phyloP scores from a whole-genome alignment of 2,888 invertebrate genomes.

The Heliconius hortense region DNA sequence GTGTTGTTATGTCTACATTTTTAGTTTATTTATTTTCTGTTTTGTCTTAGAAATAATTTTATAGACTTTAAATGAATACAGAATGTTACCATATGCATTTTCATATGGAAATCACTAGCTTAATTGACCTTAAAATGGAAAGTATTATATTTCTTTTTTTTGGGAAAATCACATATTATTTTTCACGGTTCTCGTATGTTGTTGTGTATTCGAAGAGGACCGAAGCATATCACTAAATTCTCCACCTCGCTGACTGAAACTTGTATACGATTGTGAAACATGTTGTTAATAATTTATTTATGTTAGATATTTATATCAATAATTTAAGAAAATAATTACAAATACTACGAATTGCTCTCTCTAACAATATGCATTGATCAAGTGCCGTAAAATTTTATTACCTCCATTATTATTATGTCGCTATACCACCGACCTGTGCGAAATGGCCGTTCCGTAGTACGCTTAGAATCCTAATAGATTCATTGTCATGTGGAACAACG shows the following conservation, averaged over 20 bases:
- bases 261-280: background rate
- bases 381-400: slow-evolving; percentile 58
- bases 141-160: too few species aligned
- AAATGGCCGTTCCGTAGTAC: slow-evolving; percentile 53
- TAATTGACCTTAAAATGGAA: too few species aligned
- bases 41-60: background rate
- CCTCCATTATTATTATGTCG: slow-evolving; percentile 40
- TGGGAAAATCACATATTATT: too few species aligned
- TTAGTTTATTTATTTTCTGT: background rate
- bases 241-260: background rate
- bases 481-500: slow-evolving; percentile 56
- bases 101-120: too few species aligned
- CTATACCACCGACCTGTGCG: slow-evolving; percentile 48
- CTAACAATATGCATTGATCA: slow-evolving; percentile 19
- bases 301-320: background rate
- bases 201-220: too few species aligned
- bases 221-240: too few species aligned
- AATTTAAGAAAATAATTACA: background rate
- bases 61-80: background rate
- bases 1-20: background rate
- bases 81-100: background rate
- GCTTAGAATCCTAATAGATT: slow-evolving; percentile 70
- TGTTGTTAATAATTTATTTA: background rate
- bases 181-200: too few species aligned
- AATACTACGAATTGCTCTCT: background rate